A percentile compares a stretch with the other conserved stretches of the same genome.
Evolutionary conservation across 2,888 invertebrate genomes (phyloP).

Genomic region (Sylvicola fuscatus): DNA sequence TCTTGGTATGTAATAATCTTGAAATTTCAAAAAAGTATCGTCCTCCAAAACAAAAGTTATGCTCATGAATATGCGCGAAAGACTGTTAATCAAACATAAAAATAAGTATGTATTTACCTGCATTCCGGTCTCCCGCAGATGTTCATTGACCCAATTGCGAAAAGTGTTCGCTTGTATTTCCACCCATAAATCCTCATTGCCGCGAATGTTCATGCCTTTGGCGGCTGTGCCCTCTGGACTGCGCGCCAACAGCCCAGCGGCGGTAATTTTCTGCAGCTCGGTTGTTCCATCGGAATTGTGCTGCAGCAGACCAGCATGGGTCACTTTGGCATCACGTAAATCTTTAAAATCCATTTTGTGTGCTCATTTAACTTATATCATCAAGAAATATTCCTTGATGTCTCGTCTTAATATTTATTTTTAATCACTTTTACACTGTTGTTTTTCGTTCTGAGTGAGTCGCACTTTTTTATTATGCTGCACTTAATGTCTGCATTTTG

Average conservation of each 20-base stretch:
- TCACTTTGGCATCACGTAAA: constrained; percentile 30
- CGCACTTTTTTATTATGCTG: neutral
- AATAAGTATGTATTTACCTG: constrained; percentile 27
- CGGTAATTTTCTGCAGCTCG: constrained; percentile 37
- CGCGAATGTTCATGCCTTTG: constrained; percentile 86
- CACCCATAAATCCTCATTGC: constrained; percentile 89
- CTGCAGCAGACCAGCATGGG: constrained; percentile 34
- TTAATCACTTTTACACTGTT: neutral
- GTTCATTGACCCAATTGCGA: constrained; percentile 94
- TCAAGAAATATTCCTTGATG: neutral
- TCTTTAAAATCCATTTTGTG: constrained; percentile 24
- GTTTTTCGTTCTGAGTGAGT: neutral
- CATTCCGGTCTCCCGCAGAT: constrained; percentile 47
- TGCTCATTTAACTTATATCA: too few relatives aligned
- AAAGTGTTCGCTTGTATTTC: constrained; percentile 93
- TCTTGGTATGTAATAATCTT: too few relatives aligned
- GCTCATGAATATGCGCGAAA: too few relatives aligned
- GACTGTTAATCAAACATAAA: too few relatives aligned
- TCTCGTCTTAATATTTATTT: neutral
- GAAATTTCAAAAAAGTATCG: too few relatives aligned
- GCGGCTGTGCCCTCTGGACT: constrained; percentile 90
- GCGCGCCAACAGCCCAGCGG: constrained; percentile 68
- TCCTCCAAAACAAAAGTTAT: too few relatives aligned
- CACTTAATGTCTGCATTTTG: too few relatives aligned
- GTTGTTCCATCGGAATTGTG: constrained; percentile 37